Conservation (phyloP, 2,113 vertebrate species). For the Xiphophorus couchianus region DNA sequence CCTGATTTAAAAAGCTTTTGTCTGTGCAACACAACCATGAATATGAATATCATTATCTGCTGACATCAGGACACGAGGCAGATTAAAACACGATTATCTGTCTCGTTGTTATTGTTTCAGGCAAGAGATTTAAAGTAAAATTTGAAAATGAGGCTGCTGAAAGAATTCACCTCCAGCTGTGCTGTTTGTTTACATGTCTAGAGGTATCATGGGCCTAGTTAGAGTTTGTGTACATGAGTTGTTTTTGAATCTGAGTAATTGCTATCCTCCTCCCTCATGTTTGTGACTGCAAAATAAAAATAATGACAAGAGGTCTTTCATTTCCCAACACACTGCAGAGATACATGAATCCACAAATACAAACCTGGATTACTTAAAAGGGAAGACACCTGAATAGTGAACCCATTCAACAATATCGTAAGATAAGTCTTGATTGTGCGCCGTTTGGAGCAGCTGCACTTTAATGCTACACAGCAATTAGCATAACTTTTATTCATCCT, state of each 20-base stretch:
- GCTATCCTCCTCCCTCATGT: slow-evolving; percentile 51
- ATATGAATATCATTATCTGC: slow-evolving; percentile 64
- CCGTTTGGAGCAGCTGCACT: background rate
- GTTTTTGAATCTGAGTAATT: slow-evolving; percentile 68
- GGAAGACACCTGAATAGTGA: slow-evolving; percentile 6
- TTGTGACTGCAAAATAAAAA: slow-evolving; percentile 52
- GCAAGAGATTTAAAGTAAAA: slow-evolving; percentile 59
- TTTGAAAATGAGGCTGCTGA: slow-evolving; percentile 47
- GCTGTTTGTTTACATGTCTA: slow-evolving; percentile 72
- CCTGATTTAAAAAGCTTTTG: slow-evolving; percentile 44
- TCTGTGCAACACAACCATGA: slow-evolving; percentile 41
- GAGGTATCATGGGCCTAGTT: slow-evolving; percentile 60
- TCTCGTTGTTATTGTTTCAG: slow-evolving; percentile 63
- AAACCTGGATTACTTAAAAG: slow-evolving; percentile 17
- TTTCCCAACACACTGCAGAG: slow-evolving; percentile 16
- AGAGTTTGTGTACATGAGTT: slow-evolving; percentile 60
- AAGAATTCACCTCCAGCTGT: slow-evolving; percentile 71
- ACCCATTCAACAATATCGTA: background rate
- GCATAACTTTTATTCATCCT: background rate
- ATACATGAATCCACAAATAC: slow-evolving; percentile 17
- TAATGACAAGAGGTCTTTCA: slow-evolving; percentile 30
- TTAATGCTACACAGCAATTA: background rate
- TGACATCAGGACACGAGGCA: slow-evolving; percentile 63
- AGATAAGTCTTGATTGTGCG: slow-evolving; percentile 1
- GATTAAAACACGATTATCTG: slow-evolving; percentile 67